These are phyloP conservation scores for Chydorus sphaericus DNA, from an alignment of 2,888 invertebrate species.

Conservation along the genomic window DNA sequence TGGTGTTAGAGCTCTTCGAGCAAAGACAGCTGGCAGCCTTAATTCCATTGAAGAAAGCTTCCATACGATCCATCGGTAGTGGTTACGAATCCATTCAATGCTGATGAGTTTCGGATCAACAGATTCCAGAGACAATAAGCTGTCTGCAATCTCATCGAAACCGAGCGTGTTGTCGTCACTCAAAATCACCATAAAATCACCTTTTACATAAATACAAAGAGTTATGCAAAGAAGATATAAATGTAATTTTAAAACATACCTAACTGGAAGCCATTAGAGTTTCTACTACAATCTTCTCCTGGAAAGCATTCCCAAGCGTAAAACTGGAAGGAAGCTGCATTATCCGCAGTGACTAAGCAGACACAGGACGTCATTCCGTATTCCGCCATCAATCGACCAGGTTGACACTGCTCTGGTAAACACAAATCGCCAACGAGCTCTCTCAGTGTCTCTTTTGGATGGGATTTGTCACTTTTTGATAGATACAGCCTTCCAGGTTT, in stretches of 20 bases:
- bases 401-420: not conserved
- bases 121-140: constrained; percentile 41
- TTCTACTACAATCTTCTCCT: constrained; percentile 4
- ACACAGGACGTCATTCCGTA: constrained; percentile 16
- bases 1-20: constrained; percentile 38
- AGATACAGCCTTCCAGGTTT: not conserved
- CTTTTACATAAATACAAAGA: constrained; percentile 23
- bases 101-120: constrained; percentile 51
- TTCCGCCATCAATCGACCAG: not conserved
- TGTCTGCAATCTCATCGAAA: constrained; percentile 36
- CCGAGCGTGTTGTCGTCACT: constrained; percentile 31
- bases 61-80: constrained; percentile 64
- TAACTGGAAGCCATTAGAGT: constrained; percentile 15
- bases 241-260: not conserved
- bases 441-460: not conserved
- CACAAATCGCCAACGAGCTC: not conserved
- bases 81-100: constrained; percentile 53
- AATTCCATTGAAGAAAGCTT: constrained; percentile 61
- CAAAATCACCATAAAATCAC: constrained; percentile 30
- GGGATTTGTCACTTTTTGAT: not conserved
- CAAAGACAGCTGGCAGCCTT: constrained; percentile 28
- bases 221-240: not conserved
- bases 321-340: constrained; percentile 29
- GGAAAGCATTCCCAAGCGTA: constrained; percentile 23
- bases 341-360: constrained; percentile 26